Base-by-base conservation (phyloP, 2,113 vertebrate species). In the Macroglossus sobrinus region DNA sequence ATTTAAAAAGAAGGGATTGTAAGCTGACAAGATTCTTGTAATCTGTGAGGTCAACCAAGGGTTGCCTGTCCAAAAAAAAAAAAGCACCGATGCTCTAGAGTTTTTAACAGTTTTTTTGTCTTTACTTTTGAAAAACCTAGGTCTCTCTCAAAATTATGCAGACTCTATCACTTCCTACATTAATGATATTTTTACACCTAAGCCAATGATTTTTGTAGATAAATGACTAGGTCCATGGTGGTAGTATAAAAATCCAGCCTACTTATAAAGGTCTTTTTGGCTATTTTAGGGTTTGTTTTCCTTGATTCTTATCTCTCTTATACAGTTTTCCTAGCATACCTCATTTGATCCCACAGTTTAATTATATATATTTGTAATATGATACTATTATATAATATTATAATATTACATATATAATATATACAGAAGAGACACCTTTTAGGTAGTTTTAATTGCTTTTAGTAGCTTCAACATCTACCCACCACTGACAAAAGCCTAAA, bases 71-170 rank as follows among this genome's bases (percentile, higher is more conserved):
- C 47, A 50, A 47, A 47, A 50, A 50, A 50, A 50, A 50, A 50
- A 50, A 16, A 50, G 50, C 50, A 50, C 15, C 15, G 50, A 8
- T 82, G 33, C 18, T 84, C 88, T 88, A 66, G 22, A 85, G 22
- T 13, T 47, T 35, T 80, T 55, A 68, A 38, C 43, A 63, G 12
- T n/a, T 71, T 59, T 71, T 64, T 69, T 15, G 59, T 21, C 26
- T 93, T 85, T 86, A 64, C 21, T 43, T 94, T 92, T 94, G 26
- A 82, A 88, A 92, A 94, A 94, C 5, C 26, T 19, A 7, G 4
- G 1, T 72, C 6, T 71, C 33, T 87, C 61, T 92, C 12, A 75
- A 78, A 93, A 89, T 63, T 82, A 33, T 47, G 26, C 40, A 82
- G 63, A 43, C 7, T 61, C 26, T n/a, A 57, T 7, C 3, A 66